A percentile compares a stretch with the other conserved stretches of the same genome.
These are phyloP conservation scores for Otus sunia DNA, from an alignment of 2,113 vertebrate genomes.

Conservation along the genomic window DNA sequence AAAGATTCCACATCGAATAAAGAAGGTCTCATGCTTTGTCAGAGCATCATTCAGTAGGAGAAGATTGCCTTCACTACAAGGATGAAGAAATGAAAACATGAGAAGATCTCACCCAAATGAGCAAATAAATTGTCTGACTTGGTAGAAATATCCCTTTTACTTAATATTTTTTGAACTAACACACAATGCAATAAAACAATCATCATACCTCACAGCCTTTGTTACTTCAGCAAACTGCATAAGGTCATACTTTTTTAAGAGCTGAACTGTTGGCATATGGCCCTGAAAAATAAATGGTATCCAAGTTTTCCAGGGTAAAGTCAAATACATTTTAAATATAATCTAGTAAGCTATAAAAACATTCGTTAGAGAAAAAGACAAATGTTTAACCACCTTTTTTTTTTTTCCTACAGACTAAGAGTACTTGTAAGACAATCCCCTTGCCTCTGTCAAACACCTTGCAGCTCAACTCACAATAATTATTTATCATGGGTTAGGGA, in stretches of 20 bases:
- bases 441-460: not conserved
- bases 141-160: not conserved
- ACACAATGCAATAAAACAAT: not conserved
- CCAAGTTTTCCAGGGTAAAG: not conserved
- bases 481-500: not conserved
- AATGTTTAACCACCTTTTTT: not conserved
- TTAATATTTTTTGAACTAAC: not conserved
- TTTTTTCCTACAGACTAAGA: not conserved
- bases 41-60: conserved; percentile 90
- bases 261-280: conserved; percentile 93
- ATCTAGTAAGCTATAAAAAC: not conserved
- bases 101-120: not conserved
- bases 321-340: not conserved
- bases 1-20: conserved; percentile 98
- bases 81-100: not conserved
- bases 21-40: conserved; percentile 92
- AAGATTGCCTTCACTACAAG: conserved; percentile 90
- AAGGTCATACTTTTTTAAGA: conserved; percentile 93
- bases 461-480: not conserved
- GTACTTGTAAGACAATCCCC: not conserved
- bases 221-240: conserved; percentile 97
- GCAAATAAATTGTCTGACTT: not conserved
- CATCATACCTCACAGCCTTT: conserved; percentile 86
- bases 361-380: not conserved
- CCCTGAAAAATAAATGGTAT: conserved; percentile 77